phyloP scores from a whole-genome alignment of 1,140 invertebrate species.

The Carposina sasakii region DNA sequence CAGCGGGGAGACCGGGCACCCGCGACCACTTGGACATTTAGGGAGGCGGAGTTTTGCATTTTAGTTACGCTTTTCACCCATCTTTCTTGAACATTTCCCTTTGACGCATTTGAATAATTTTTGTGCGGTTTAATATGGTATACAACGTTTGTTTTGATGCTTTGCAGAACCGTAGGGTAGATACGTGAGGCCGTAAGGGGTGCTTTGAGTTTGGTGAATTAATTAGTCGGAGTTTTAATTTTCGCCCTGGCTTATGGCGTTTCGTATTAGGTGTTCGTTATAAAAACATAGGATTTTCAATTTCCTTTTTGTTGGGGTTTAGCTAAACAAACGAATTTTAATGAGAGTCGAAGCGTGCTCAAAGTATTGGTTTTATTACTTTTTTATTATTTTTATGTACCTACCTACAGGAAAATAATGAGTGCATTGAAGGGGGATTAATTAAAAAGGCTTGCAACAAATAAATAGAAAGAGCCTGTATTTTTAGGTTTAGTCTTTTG shows the following conservation, averaged over 20 bases:
- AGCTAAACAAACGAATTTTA: conserved; percentile 43
- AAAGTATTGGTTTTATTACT: too few relatives aligned
- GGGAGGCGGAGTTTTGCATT: too few relatives aligned
- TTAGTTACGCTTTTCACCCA: too few relatives aligned
- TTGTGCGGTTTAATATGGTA: conserved; percentile 16
- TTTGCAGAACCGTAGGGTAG: too few relatives aligned
- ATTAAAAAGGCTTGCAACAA: too few relatives aligned
- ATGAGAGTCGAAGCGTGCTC: conserved; percentile 23
- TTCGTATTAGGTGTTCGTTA: conserved; percentile 46
- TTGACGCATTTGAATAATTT: conserved; percentile 50
- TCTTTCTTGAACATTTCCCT: conserved; percentile 47
- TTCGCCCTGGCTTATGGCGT: conserved; percentile 34
- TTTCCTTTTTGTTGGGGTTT: conserved; percentile 41
- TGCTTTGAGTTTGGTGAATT: conserved; percentile 41
- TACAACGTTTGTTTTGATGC: neutral
- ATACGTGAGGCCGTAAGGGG: conserved; percentile 3
- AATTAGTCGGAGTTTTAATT: conserved; percentile 56
- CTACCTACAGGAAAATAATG: too few relatives aligned
- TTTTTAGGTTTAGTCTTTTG: too few relatives aligned
- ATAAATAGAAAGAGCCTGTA: too few relatives aligned
- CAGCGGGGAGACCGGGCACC: conserved; percentile 24
- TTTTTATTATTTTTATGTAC: too few relatives aligned
- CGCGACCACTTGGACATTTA: conserved; percentile 28
- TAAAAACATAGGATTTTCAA: conserved; percentile 48
- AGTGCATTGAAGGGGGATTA: too few relatives aligned